These are phyloP conservation scores for Agrenia bidenticulata DNA, from an alignment of 2,888 invertebrate genomes.

Conservation along the genomic window DNA sequence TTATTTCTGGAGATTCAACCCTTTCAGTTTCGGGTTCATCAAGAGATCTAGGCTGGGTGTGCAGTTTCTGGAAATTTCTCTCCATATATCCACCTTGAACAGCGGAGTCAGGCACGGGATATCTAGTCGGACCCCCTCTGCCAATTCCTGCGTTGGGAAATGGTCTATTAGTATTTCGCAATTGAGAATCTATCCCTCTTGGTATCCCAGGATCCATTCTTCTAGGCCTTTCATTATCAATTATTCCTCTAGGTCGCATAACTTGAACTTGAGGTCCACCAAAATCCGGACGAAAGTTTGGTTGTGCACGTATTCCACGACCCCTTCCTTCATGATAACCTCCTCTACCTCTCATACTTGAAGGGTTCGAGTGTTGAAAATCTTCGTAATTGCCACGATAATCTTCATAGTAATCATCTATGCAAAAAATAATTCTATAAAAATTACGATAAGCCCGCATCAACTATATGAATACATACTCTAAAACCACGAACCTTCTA, in stretches of 20 bases:
- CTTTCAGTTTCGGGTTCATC: constrained; percentile 16
- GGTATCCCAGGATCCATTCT: too few species aligned
- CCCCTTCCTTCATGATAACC: background rate
- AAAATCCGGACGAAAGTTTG: background rate
- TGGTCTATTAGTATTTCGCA: too few species aligned
- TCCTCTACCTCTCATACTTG: background rate
- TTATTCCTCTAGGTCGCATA: constrained; percentile 19
- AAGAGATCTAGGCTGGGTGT: background rate
- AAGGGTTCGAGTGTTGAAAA: background rate
- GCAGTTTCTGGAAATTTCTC: background rate
- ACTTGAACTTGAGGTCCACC: constrained; percentile 9
- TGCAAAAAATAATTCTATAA: too few species aligned
- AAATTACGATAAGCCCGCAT: too few species aligned
- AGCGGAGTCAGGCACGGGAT: background rate
- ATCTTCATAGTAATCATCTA: constrained; percentile 28
- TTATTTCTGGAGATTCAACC: constrained; percentile 5
- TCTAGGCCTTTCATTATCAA: too few species aligned
- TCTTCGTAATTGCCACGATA: background rate
- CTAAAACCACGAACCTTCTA: too few species aligned
- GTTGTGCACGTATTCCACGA: constrained; percentile 13
- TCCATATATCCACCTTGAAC: background rate
- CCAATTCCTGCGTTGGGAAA: background rate
- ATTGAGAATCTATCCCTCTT: too few species aligned
- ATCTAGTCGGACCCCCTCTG: background rate
- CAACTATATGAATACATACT: too few species aligned